Evolutionary conservation across 2,888 invertebrate species (phyloP).

Genomic region (Tipula confusa): DNA sequence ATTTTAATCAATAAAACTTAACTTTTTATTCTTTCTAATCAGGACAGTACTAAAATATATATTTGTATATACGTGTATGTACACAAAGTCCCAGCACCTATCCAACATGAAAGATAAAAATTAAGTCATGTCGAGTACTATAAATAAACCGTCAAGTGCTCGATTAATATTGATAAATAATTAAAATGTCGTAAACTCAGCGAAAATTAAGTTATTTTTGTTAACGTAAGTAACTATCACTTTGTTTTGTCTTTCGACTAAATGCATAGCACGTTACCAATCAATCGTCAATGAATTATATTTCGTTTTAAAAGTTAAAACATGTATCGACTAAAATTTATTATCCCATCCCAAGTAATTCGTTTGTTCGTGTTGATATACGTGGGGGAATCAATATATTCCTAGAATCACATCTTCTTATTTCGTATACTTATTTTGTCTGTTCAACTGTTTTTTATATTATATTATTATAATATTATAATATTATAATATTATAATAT

Average conservation of each 20-base stretch:
- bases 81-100: too few species aligned
- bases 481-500: too few species aligned
- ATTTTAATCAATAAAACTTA: neutral
- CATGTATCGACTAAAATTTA: neutral
- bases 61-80: too few species aligned
- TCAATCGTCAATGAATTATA: too few species aligned
- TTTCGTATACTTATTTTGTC: too few species aligned
- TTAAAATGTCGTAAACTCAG: neutral
- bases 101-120: neutral
- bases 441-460: too few species aligned
- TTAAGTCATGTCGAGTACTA: neutral
- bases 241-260: neutral
- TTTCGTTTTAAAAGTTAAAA: neutral
- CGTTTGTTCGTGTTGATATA: neutral
- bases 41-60: neutral
- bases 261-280: too few species aligned
- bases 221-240: neutral
- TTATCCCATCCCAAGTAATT: too few species aligned
- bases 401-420: too few species aligned
- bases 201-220: neutral
- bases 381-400: too few species aligned
- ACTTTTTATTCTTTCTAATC: neutral
- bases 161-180: neutral
- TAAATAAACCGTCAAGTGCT: neutral
- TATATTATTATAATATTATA: too few species aligned